Evolutionary conservation across 2,888 invertebrate genomes (phyloP), one percentile per base, ranked within the genome.

Genomic region (Brachyptera putata): DNA sequence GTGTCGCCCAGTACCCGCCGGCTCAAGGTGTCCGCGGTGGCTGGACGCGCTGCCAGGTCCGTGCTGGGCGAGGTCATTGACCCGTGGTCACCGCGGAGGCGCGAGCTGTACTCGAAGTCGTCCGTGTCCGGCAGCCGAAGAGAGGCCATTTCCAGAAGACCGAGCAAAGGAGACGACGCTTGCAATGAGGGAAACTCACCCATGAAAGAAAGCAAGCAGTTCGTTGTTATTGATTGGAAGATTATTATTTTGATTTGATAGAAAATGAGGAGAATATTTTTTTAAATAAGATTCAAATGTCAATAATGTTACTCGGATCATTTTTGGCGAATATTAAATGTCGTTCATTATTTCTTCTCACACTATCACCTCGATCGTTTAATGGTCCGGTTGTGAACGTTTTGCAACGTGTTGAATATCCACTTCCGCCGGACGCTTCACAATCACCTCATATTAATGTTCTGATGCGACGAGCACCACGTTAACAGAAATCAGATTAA

Each of bases 81-180:
- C 13, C 56, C 49, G 9, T 56, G 39, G 13, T 61, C 61, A 11
- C 36, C 24, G 22, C 64, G 61, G 14, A 72, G 70, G 46, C 73
- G 69, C 50, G 73, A 68, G 61, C 76, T 75, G 62, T 72, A 72
- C 65, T 74, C 74, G 67, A 74, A 72, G 67, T 77, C 77, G 63
- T 75, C 77, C 56, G 75, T 72, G 65, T 77, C 77, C 50, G 77
- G 77, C 60, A 77, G 68, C 62, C 78, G 71, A 53, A 78, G 70
- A 22, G 77, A 75, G 64, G 76, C 77, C 75, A 77, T 75, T 67
- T 75, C 74, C 69, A 74, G 65, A 41, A 73, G 68, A 41, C 74
- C 74, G 69, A 74, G 64, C 43, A 73, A 68, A 43, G 71, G 70
- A 61, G 72, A 70, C 60, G 73, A 70, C 61, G 73, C 71, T 68